Evolutionary conservation across 2,888 invertebrate genomes (phyloP).

Genomic region (Diogma glabrata): DNA sequence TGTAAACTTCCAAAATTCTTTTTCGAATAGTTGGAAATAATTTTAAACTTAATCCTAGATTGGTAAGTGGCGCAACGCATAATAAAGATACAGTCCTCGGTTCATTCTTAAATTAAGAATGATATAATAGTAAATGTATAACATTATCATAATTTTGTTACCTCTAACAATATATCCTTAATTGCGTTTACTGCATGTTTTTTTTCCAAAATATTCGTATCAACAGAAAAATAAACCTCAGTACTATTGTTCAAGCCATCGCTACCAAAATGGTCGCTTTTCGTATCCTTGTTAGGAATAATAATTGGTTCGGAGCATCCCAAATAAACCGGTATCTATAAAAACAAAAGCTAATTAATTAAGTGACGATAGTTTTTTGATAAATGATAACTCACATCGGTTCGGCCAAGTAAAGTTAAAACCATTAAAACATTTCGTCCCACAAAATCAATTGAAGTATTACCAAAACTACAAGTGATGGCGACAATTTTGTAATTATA

Average conservation of each 20-base stretch:
- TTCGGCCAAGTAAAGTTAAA: constrained; percentile 44
- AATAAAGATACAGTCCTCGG: neutral
- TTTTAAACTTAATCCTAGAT: constrained; percentile 61
- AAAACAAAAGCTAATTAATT: neutral
- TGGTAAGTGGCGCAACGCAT: constrained; percentile 61
- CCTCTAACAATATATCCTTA: neutral
- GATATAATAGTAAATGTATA: neutral
- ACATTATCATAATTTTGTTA: neutral
- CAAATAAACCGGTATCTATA: neutral
- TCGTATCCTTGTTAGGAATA: neutral
- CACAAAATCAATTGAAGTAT: constrained; percentile 56
- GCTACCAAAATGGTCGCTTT: neutral
- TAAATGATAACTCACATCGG: constrained; percentile 52
- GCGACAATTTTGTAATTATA: constrained; percentile 40
- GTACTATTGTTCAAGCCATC: neutral
- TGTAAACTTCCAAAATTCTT: constrained; percentile 53
- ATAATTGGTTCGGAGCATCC: neutral
- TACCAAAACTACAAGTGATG: constrained; percentile 65
- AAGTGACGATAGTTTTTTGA: no score
- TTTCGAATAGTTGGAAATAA: constrained; percentile 52
- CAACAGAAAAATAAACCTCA: neutral
- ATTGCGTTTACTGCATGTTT: constrained; percentile 1
- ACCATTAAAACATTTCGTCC: constrained; percentile 56
- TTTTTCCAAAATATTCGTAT: neutral
- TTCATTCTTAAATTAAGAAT: neutral